Percentiles rank a stretch among this genome's conserved stretches.
Evolutionary conservation across 2,113 vertebrate species (phyloP).

Genomic region (Jacana jacana): DNA sequence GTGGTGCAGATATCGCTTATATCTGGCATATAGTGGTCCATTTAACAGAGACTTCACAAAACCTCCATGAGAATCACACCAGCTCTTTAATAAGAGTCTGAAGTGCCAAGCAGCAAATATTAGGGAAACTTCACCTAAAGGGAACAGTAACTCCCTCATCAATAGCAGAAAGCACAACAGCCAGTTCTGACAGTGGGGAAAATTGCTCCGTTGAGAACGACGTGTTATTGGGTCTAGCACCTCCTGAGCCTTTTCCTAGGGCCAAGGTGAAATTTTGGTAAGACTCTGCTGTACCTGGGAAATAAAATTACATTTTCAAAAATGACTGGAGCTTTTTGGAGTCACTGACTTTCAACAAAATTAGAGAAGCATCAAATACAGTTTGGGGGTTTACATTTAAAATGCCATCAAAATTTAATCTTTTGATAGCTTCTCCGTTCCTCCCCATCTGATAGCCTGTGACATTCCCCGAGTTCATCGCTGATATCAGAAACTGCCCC

Average conservation of each 20-base stretch:
- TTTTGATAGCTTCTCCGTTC: not conserved
- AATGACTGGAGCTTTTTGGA: not conserved
- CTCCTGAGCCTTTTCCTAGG: not conserved
- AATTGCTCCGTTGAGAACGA: not conserved
- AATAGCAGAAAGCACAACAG: constrained; percentile 18
- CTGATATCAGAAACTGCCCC: not conserved
- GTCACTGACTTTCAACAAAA: not conserved
- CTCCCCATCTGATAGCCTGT: not conserved
- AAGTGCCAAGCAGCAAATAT: not conserved
- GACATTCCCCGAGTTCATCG: not conserved
- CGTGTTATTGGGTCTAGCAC: not conserved
- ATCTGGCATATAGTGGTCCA: not conserved
- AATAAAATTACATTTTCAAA: constrained; percentile 4
- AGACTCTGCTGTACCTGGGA: not conserved
- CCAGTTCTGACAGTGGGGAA: not conserved
- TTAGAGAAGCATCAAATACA: not conserved
- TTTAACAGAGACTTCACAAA: not conserved
- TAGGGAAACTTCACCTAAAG: not conserved
- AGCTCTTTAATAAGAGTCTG: not conserved
- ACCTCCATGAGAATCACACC: not conserved
- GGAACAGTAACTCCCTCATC: not conserved
- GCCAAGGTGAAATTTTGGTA: not conserved
- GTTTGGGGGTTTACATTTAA: not conserved
- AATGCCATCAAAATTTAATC: not conserved
- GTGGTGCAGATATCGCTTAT: not conserved